Evolutionary conservation across 1,140 invertebrate genomes (phyloP).

Genomic region (Sinonovacula constricta): DNA sequence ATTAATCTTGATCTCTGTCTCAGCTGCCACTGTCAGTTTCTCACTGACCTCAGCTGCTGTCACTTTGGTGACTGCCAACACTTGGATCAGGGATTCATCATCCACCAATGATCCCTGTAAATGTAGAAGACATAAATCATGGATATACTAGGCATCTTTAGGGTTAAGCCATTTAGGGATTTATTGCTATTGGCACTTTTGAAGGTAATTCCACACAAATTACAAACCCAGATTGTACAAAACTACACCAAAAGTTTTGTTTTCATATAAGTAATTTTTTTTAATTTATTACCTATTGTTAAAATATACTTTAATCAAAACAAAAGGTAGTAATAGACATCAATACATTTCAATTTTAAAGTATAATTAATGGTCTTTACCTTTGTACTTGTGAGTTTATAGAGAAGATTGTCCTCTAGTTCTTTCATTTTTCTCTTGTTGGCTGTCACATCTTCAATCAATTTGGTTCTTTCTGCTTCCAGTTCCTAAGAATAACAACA

Average conservation of each 20-base stretch:
- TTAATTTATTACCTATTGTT: too few species aligned
- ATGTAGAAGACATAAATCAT: not conserved
- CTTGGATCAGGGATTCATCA: conserved; percentile 95
- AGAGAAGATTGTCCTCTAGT: conserved; percentile 93
- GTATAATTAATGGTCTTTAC: too few species aligned
- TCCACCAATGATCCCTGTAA: conserved; percentile 92
- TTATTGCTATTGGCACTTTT: not conserved
- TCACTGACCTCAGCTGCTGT: conserved; percentile 96
- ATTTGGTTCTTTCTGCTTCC: conserved; percentile 92
- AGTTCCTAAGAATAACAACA: conserved; percentile 84
- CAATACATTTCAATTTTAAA: too few species aligned
- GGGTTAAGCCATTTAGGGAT: not conserved
- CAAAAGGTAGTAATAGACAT: too few species aligned
- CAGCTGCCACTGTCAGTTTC: conserved; percentile 92
- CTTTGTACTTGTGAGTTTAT: conserved; percentile 92
- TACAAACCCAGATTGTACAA: not conserved
- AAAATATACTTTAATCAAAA: too few species aligned
- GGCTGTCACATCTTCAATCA: conserved; percentile 96
- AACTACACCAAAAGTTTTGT: too few species aligned
- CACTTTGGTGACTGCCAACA: conserved; percentile 90
- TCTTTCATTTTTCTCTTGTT: conserved; percentile 97
- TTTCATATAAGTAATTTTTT: too few species aligned
- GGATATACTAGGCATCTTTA: not conserved
- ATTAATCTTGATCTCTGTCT: conserved; percentile 96
- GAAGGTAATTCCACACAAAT: not conserved